Evolutionary conservation across 1,140 invertebrate species (phyloP).

Genomic region (Tenebrio molitor): DNA sequence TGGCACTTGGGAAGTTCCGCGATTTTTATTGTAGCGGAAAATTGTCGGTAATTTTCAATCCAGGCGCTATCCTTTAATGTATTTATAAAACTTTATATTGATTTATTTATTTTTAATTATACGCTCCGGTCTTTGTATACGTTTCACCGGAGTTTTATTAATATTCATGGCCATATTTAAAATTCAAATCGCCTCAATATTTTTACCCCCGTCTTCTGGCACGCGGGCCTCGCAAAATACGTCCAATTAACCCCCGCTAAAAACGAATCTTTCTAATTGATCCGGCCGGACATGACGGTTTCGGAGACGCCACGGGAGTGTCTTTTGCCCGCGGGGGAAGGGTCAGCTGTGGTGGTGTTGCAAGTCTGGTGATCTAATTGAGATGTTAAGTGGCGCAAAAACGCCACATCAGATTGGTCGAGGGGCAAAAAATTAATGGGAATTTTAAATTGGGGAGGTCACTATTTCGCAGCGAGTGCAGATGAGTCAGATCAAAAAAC

Average conservation of each 20-base stretch:
- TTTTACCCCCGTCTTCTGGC: neutral
- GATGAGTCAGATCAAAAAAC: no score
- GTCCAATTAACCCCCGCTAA: neutral
- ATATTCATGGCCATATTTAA: constrained; percentile 18
- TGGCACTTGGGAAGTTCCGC: no score
- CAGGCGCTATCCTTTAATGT: neutral
- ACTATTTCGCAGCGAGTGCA: neutral
- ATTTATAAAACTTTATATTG: constrained; percentile 9
- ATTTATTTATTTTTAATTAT: constrained; percentile 34
- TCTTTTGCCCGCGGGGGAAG: no score
- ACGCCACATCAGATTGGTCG: neutral
- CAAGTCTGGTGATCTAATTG: no score
- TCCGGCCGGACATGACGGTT: neutral
- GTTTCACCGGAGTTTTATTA: constrained; percentile 14
- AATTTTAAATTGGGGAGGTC: neutral
- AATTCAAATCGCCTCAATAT: constrained; percentile 7
- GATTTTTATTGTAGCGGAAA: no score
- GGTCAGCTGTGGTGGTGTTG: no score
- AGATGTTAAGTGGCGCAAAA: neutral
- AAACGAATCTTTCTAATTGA: neutral
- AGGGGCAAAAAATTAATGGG: neutral
- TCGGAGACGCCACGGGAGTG: neutral
- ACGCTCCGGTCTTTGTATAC: constrained; percentile 9
- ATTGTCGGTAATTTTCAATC: no score
- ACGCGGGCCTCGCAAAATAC: neutral